Evolutionary conservation across 2,797 vertebrate genomes (phyloP).

Genomic region (Margarornis squamiger): DNA sequence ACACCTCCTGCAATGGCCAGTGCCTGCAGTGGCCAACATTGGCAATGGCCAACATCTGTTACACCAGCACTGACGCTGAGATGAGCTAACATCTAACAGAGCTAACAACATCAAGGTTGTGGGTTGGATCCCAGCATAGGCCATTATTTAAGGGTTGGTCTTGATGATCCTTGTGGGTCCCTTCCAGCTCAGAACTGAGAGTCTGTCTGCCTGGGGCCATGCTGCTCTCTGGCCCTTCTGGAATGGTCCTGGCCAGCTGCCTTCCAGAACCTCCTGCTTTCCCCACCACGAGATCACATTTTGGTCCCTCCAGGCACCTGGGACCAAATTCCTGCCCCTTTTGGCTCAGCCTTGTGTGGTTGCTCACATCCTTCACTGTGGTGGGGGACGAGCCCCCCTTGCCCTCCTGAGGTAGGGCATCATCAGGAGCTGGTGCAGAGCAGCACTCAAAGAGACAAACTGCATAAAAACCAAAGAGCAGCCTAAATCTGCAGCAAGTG

Average conservation of each 20-base stretch:
- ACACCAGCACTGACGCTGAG: neutral
- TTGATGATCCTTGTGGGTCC: neutral
- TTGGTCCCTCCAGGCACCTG: neutral
- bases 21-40: neutral
- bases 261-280: neutral
- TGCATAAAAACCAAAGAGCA: neutral
- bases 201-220: accelerated
- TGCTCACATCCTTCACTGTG: accelerated
- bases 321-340: neutral
- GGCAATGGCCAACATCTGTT: neutral
- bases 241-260: neutral
- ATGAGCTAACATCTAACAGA: too few relatives aligned
- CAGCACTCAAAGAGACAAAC: neutral
- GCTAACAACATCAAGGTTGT: neutral
- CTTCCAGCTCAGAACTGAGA: neutral
- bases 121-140: neutral
- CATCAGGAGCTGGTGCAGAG: neutral
- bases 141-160: neutral
- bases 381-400: neutral
- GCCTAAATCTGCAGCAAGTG: neutral
- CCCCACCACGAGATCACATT: too few relatives aligned
- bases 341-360: accelerated
- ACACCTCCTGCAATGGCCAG: neutral
- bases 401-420: neutral
- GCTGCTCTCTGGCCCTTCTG: neutral